Evolutionary conservation across 2,797 vertebrate species (phyloP), one percentile per base, ranked within the genome.

Genomic region (Neosilurus mollespiculum): DNA sequence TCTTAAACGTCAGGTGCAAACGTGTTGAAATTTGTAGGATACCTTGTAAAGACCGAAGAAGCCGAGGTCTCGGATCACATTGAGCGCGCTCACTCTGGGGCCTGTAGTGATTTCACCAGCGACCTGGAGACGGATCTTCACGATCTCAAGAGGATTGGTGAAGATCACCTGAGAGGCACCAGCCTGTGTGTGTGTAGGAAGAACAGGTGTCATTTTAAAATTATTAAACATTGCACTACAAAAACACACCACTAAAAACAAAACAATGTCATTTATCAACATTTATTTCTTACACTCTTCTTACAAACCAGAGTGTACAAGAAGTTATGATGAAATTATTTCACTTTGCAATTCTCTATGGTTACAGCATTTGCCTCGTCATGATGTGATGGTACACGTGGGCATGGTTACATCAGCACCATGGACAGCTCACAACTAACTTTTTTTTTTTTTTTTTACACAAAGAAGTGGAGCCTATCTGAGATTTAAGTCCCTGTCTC

Each of bases 41-140:
- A 99, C 98, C 97, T 99, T 99, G 89, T 99, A 99, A 82, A 99
- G 96, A 53, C 98, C 98, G 14, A 99, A 97, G 90, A 99, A 94
- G 70, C 98, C 98, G 73, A 99, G 93, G 89, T 99, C 98, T 67
- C 95, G 96, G 30, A 99, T 93, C 71, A 99, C 98, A 9, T 88
- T 97, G 84, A 99, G 92, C 0, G 98, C 97, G 18, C 97, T 96
- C 92, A 99, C 98, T 90, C 96, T 94, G 83, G 98, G 97, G 62
- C 98, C 98, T 0, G 98, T 99, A 80, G 97, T 97, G 92, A 99
- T 99, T 94, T 99, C 98, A 71, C 98, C 98, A 2, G 98, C 98
- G 70, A 99, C 98, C 92, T 99, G 98, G 90, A 99, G 93, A 59
- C 98, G 97, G 87, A 99, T 99, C 94, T 99, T 99, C 70, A 99